Evolutionary conservation across 2,888 invertebrate species (phyloP), one percentile per base, ranked within the genome.

Genomic region (Cheilosia urbana): DNA sequence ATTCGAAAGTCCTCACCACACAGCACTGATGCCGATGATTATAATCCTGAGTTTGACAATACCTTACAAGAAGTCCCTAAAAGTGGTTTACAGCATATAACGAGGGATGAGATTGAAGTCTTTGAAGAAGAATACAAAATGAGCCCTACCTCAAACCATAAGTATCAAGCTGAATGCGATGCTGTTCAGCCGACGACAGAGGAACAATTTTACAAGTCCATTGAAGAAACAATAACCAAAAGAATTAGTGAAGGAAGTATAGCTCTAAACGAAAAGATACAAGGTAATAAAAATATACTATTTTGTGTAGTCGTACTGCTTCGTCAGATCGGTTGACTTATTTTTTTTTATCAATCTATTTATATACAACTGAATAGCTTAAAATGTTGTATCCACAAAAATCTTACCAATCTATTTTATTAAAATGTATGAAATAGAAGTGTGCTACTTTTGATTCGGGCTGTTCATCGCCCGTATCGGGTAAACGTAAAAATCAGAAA

Each of bases 191-290:
- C 91, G 27, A 88, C 92, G n/a, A 91, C 91, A 51, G 91, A 92
- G 87, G 92, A 91, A 7, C 91, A 92, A 76, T 92, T 92, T 87
- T 91, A 91, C 83, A 91, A 92, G 87, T 91, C 91, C 11, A 90
- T 92, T 24, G 90, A 91, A 77, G 92, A 92, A 11, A 90, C 90
- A 17, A 91, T 91, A 63, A 91, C 90, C 4, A 91, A 91, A 73
- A 92, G 92, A 89, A 90, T 92, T 89, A 92, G 91, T 88, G 91
- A 90, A 88, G 91, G 91, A 34, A 88, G 90, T 75, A 90, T 92
- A 79, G 90, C 90, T 87, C 89, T 92, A 73, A 88, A 88, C 27
- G 91, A 92, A 87, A 90, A 89, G 87, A 88, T 89, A 69, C 88
- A 89, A 87, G 90, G 91, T 91, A 65, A 53, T 55, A 13, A 13